phyloP scores from a whole-genome alignment of 2,888 invertebrate genomes.

The Polydrusus tereticollis region DNA sequence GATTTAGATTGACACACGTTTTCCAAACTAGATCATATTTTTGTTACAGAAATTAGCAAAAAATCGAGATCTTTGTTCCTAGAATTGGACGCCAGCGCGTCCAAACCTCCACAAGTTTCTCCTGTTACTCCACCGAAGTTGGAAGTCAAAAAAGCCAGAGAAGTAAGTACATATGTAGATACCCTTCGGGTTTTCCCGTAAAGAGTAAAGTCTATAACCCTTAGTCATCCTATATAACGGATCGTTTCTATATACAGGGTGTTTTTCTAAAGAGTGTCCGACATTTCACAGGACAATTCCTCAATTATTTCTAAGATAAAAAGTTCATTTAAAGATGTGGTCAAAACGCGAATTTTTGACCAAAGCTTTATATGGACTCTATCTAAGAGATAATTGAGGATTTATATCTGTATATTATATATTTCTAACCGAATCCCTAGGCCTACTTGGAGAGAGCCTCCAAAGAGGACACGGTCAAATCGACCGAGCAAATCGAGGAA shows the following conservation, averaged over 20 bases:
- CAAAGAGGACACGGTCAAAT: constrained; percentile 80
- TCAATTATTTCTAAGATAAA: too few species aligned
- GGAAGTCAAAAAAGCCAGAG: constrained; percentile 72
- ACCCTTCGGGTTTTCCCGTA: background rate
- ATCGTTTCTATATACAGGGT: too few species aligned
- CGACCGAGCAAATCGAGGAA: constrained; percentile 79
- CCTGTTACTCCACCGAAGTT: constrained; percentile 72
- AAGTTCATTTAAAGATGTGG: too few species aligned
- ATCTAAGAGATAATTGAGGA: too few species aligned
- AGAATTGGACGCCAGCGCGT: constrained; percentile 85
- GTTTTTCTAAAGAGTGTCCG: too few species aligned
- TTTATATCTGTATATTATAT: too few species aligned
- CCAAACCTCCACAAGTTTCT: constrained; percentile 73
- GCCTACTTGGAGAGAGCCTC: constrained; percentile 70
- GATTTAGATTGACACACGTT: too few species aligned
- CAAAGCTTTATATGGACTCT: too few species aligned
- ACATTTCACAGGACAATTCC: too few species aligned
- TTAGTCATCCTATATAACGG: background rate
- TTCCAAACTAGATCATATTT: background rate
- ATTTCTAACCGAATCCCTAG: constrained; percentile 56
- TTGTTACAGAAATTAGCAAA: constrained; percentile 81
- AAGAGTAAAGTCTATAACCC: too few species aligned
- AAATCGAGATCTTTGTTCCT: constrained; percentile 89
- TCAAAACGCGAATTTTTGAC: too few species aligned
- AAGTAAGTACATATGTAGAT: constrained; percentile 67